Evolutionary conservation across 1,140 invertebrate species (phyloP).

Genomic region (Harpegnathos saltator): DNA sequence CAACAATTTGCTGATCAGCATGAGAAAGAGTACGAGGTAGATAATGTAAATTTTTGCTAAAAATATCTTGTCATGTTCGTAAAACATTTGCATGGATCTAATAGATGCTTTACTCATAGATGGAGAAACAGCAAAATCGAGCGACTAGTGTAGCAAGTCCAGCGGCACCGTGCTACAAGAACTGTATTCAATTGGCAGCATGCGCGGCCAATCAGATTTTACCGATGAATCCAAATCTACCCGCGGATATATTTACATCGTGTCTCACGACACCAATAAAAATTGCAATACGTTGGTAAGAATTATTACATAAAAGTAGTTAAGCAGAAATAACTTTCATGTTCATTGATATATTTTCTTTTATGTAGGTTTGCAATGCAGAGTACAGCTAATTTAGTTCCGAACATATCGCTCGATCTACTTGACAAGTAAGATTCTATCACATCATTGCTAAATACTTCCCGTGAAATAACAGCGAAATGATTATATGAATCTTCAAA

Average conservation of each 20-base stretch:
- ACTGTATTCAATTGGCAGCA: constrained; percentile 98
- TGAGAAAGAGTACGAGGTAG: constrained; percentile 93
- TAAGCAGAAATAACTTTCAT: background rate
- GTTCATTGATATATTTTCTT: constrained; percentile 29
- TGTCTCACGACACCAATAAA: constrained; percentile 99
- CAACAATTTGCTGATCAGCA: constrained; percentile 96
- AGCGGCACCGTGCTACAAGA: constrained; percentile 89
- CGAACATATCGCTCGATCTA: constrained; percentile 92
- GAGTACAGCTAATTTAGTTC: constrained; percentile 93
- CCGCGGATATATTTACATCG: constrained; percentile 99
- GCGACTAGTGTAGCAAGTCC: constrained; percentile 77
- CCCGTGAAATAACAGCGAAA: background rate
- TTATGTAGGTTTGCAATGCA: constrained; percentile 93
- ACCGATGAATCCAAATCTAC: constrained; percentile 98
- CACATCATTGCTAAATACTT: constrained; percentile 3
- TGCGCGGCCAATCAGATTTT: constrained; percentile 96
- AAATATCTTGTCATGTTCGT: background rate
- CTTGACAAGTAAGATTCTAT: constrained; percentile 93
- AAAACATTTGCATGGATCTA: background rate
- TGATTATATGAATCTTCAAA: constrained; percentile 38
- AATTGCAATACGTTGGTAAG: constrained; percentile 96
- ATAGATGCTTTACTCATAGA: constrained; percentile 67
- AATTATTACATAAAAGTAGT: background rate
- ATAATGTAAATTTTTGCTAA: constrained; percentile 13
- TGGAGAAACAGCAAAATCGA: constrained; percentile 84